Evolutionary conservation across 2,797 vertebrate genomes (phyloP).

Genomic region (Ptychadena robeensis): DNA sequence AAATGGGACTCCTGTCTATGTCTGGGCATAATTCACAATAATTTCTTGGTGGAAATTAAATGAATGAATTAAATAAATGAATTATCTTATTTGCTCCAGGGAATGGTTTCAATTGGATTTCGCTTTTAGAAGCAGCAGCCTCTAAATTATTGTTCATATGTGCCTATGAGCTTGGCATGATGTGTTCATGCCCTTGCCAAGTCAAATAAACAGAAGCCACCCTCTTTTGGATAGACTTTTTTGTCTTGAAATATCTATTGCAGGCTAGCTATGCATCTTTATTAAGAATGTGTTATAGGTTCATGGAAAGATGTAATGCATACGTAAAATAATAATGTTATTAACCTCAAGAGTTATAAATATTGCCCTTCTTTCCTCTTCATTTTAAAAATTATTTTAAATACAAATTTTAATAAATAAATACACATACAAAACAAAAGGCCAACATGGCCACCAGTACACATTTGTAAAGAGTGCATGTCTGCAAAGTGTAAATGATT

Average conservation of each 20-base stretch:
- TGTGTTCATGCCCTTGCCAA: slow-evolving; percentile 31
- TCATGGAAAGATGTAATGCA: background rate
- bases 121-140: slow-evolving; percentile 62
- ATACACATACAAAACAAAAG: too few species aligned
- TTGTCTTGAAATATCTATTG: slow-evolving; percentile 12
- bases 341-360: too few species aligned
- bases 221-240: background rate
- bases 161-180: slow-evolving; percentile 18
- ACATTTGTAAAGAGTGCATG: too few species aligned
- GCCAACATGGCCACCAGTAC: too few species aligned
- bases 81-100: slow-evolving; percentile 70
- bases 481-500: too few species aligned
- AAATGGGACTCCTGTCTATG: slow-evolving; percentile 1
- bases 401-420: too few species aligned
- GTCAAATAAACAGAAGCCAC: slow-evolving; percentile 46
- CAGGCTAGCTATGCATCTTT: background rate
- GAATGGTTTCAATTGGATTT: slow-evolving; percentile 74
- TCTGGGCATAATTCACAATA: slow-evolving; percentile 64
- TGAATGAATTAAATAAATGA: too few species aligned
- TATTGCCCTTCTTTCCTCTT: too few species aligned
- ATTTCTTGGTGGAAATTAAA: slow-evolving; percentile 70
- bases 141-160: slow-evolving; percentile 29
- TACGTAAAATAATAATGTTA: too few species aligned
- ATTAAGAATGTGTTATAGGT: background rate
- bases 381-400: too few species aligned